Base-by-base conservation (phyloP, 2,888 invertebrate species). In the Himalopsyche japonica region DNA sequence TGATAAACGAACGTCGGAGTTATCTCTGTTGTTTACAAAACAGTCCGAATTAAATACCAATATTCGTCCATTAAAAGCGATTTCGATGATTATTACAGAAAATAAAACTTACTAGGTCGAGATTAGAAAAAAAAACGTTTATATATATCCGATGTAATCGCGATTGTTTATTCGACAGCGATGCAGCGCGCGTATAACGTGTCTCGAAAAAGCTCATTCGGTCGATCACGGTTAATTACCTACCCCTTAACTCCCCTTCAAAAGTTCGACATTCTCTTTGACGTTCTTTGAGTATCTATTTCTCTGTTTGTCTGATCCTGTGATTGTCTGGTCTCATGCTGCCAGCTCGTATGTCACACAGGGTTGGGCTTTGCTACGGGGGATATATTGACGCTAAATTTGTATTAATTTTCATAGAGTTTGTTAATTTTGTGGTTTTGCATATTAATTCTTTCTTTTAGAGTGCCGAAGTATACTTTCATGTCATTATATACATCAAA, bases 151-250 rank as follows among this genome's bases (percentile, higher is more conserved):
- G 1, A 20, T 57, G 57, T 3, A 3, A 5, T 1, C 24, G 57
- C 57, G 20, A 24, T 10, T 0, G 57, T 15, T 8, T 20, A 57
- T 57, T 57, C 6, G 57, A n/a, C 27, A 34, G 78, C 47, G 18
- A 47, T 24, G 30, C 27, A 20, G 27, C 30, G 27, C 70, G 12
- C 27, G 30, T 70, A 30, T 70, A 20, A 57, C 20, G 20, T 70
- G 70, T 27, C 30, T 24, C 83, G 79, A 83, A 83, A 83, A 83
- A 83, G 83, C 83, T 83, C 79, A 76, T 83, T 49, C 37, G 79
- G 83, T 83, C 77, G 76, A 83, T 80, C 80, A 83, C 76, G 76
- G 83, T 80, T 83, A 83, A 83, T 83, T 83, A 83, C 83, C 70
- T 20, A 27, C 70, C 70, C 70, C 27, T 27, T 15, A 27, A 24